Evolutionary conservation across 2,888 invertebrate genomes (phyloP).

Genomic region (Morinoia aosen): DNA sequence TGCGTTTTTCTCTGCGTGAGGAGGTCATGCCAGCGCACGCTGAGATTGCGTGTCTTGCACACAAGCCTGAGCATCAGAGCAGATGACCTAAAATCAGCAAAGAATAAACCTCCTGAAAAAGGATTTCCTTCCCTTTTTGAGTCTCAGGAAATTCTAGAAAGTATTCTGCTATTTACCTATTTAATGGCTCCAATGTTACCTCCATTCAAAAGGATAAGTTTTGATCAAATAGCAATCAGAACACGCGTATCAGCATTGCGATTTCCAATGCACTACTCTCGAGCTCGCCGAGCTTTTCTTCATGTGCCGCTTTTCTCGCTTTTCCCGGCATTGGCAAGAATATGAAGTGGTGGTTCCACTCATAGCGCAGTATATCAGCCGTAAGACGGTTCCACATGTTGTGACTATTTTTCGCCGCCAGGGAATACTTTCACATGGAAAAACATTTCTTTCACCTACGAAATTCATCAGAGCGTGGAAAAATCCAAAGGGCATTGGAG

Average conservation of each 20-base stretch:
- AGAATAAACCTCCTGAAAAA: neutral
- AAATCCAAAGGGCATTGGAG: neutral
- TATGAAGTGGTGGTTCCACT: neutral
- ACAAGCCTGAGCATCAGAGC: neutral
- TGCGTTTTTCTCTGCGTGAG: neutral
- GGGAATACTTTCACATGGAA: neutral
- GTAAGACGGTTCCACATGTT: neutral
- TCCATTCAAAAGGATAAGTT: neutral
- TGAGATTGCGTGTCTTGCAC: neutral
- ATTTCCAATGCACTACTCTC: neutral
- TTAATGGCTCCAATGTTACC: neutral
- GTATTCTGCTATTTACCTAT: neutral
- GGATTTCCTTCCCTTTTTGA: neutral
- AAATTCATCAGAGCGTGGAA: neutral
- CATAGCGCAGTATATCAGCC: conserved; percentile 1
- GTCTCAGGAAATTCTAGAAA: neutral
- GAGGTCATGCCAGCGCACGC: neutral
- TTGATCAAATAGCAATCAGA: neutral
- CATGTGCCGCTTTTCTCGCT: neutral
- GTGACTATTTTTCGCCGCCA: neutral
- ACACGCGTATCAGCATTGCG: neutral
- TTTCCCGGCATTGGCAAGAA: neutral
- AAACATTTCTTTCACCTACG: neutral
- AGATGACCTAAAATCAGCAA: neutral
- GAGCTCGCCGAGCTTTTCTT: neutral